Conservation (phyloP, 2,888 invertebrate species). For the Pachymerium ferrugineum region DNA sequence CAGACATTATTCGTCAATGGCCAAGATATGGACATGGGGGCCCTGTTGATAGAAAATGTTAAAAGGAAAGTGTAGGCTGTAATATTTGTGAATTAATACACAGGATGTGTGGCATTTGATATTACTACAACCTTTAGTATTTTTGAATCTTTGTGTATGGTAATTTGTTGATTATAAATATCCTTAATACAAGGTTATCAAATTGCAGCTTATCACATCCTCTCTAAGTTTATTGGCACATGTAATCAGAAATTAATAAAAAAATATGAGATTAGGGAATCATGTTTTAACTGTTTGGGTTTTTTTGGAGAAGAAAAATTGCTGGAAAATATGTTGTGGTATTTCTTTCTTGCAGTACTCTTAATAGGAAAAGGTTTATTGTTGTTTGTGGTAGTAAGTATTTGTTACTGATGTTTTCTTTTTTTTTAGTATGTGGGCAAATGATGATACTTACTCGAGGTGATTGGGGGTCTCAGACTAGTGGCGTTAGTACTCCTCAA, state of each 20-base stretch:
- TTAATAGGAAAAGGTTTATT: background rate
- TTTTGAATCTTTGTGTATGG: too few species aligned
- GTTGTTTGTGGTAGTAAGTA: background rate
- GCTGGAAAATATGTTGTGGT: background rate
- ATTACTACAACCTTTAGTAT: too few species aligned
- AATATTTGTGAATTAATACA: too few species aligned
- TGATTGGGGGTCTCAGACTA: background rate
- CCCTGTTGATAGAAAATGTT: background rate
- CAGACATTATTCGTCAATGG: background rate
- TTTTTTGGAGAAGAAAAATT: too few species aligned
- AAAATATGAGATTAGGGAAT: background rate
- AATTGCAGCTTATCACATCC: background rate
- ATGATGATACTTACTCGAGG: background rate
- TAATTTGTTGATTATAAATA: background rate
- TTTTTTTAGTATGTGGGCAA: background rate
- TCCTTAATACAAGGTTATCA: background rate
- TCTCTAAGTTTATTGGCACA: background rate
- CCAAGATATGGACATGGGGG: constrained; percentile 4
- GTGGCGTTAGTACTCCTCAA: background rate
- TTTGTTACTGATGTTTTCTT: too few species aligned
- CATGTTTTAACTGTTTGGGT: background rate
- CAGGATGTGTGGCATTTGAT: too few species aligned
- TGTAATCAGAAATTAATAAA: background rate
- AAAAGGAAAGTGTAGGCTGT: background rate
- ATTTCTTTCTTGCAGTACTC: background rate